A percentile compares a stretch with the other conserved stretches of the same genome.
Evolutionary conservation across 2,113 vertebrate species (phyloP).

Genomic region (Halcyon senegalensis): DNA sequence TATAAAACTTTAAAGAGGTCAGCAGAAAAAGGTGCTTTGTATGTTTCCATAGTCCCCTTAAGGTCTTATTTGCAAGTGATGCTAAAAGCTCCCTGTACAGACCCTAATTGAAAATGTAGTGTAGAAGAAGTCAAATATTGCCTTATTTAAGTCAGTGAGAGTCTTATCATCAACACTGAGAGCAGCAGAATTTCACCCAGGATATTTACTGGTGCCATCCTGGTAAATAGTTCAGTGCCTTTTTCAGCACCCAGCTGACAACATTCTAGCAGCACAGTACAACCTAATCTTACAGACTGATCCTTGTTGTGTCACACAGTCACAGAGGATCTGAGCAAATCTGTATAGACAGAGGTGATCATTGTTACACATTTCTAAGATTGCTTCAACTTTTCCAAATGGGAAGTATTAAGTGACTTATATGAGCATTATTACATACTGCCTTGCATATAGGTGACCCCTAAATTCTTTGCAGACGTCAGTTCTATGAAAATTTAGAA

Average conservation of each 20-base stretch:
- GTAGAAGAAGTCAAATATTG: background rate
- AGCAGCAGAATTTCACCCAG: background rate
- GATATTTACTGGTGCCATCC: background rate
- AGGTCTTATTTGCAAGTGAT: background rate
- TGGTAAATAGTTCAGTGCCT: background rate
- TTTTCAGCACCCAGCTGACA: background rate
- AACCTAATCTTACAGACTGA: background rate
- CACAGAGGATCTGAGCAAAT: background rate
- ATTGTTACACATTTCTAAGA: background rate
- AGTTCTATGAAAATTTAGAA: background rate
- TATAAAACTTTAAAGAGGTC: background rate
- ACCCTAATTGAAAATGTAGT: background rate
- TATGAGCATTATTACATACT: background rate
- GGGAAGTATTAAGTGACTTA: background rate
- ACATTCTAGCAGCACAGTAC: background rate
- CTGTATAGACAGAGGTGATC: background rate
- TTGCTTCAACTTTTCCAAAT: background rate
- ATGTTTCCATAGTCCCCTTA: background rate
- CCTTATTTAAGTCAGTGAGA: background rate
- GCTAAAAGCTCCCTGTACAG: background rate
- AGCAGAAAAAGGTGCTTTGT: background rate
- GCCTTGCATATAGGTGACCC: background rate
- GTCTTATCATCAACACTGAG: background rate
- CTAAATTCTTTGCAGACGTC: background rate
- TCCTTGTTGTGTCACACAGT: background rate